Evolutionary conservation across 2,113 vertebrate genomes (phyloP).

Genomic region (Smithornis capensis): DNA sequence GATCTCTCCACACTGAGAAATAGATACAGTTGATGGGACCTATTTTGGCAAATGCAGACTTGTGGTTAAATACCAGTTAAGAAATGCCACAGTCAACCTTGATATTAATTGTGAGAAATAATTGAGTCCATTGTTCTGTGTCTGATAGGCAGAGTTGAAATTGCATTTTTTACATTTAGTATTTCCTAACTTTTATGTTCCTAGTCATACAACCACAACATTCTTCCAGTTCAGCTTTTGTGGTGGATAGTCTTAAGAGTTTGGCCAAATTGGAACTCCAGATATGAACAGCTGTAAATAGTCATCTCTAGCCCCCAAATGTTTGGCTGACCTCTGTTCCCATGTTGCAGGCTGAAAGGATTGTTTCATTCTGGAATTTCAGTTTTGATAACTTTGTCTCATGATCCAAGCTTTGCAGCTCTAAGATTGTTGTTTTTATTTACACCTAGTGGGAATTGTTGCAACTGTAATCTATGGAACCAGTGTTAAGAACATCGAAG

Average conservation of each 20-base stretch:
- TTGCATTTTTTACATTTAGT: neutral
- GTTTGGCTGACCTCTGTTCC: constrained; percentile 51
- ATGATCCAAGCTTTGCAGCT: neutral
- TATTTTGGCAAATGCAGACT: neutral
- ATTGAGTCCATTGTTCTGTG: neutral
- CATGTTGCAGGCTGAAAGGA: constrained; percentile 2
- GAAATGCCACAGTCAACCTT: neutral
- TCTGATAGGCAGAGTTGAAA: neutral
- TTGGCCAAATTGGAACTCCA: constrained; percentile 21
- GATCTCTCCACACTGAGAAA: neutral
- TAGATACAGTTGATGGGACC: neutral
- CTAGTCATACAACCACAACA: neutral
- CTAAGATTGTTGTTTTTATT: neutral
- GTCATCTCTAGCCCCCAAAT: neutral
- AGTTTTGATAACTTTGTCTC: constrained; percentile 2
- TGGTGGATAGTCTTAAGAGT: constrained; percentile 3
- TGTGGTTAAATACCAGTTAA: neutral
- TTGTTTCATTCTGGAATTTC: constrained; percentile 31
- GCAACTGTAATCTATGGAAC: neutral
- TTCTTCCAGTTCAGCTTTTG: constrained; percentile 13
- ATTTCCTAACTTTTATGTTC: neutral
- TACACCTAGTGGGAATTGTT: neutral
- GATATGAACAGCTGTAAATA: constrained; percentile 44
- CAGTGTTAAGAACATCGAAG: neutral
- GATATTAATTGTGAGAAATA: neutral